Conservation (phyloP, 2,888 invertebrate species). For the Mythimna ferrago region DNA sequence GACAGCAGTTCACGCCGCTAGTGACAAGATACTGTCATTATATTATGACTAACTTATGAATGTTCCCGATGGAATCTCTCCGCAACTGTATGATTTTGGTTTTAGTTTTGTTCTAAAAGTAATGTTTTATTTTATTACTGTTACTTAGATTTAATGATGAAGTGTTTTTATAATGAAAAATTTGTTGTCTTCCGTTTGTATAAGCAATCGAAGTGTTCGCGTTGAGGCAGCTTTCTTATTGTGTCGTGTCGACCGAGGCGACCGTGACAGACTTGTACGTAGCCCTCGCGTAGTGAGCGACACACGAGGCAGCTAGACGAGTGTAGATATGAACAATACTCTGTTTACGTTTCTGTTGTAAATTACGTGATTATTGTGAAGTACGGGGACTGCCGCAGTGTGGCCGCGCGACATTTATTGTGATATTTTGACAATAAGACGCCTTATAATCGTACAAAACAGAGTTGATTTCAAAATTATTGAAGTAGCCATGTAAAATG, state of each 20-base stretch:
- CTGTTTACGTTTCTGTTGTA: conserved; percentile 51
- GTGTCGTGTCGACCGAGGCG: conserved; percentile 15
- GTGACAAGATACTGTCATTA: conserved; percentile 64
- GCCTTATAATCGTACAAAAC: conserved; percentile 73
- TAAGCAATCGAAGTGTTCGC: conserved; percentile 71
- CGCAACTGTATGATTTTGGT: conserved; percentile 61
- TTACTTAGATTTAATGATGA: conserved; percentile 69
- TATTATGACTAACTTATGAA: conserved; percentile 61
- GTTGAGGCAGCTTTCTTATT: conserved; percentile 70
- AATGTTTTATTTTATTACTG: conserved; percentile 77
- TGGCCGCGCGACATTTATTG: conserved; percentile 70
- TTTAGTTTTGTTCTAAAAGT: conserved; percentile 71
- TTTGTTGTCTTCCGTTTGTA: conserved; percentile 84
- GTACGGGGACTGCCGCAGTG: conserved; percentile 43
- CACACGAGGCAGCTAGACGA: conserved; percentile 70
- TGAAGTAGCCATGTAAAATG: conserved; percentile 64
- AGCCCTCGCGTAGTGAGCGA: conserved; percentile 17
- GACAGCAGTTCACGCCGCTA: conserved; percentile 65
- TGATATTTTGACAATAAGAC: conserved; percentile 88
- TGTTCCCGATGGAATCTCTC: conserved; percentile 73
- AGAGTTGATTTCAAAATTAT: conserved; percentile 67
- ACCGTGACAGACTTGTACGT: conserved; percentile 13
- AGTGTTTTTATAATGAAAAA: conserved; percentile 65
- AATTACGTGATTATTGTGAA: conserved; percentile 39
- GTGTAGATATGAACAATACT: conserved; percentile 59